These are phyloP conservation scores for Rhipidura dahli DNA, from an alignment of 2,113 vertebrate genomes.

Conservation along the genomic window DNA sequence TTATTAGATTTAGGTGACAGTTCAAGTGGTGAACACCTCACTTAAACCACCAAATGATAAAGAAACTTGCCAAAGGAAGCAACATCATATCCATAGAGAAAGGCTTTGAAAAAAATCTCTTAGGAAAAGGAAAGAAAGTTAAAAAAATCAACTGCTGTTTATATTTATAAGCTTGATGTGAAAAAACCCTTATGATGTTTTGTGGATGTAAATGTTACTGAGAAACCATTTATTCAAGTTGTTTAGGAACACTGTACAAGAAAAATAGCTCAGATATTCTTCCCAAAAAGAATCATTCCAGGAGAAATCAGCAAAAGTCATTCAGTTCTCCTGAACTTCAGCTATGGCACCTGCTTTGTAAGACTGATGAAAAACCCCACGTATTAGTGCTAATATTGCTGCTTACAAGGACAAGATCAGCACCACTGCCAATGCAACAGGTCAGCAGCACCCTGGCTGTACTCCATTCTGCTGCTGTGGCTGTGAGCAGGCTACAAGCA, in stretches of 20 bases:
- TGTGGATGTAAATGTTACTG: neutral
- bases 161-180: neutral
- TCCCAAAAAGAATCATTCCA: neutral
- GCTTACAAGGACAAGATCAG: neutral
- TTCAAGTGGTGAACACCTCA: neutral
- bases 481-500: neutral
- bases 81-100: neutral
- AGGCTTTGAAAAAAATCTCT: neutral
- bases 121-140: neutral
- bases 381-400: neutral
- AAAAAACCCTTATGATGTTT: neutral
- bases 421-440: neutral
- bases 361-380: accelerated
- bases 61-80: neutral
- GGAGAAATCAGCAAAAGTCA: neutral
- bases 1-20: neutral
- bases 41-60: neutral
- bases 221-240: neutral
- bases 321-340: neutral
- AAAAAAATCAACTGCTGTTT: neutral
- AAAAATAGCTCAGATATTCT: neutral
- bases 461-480: neutral
- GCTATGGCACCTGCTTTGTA: neutral
- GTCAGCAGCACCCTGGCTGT: neutral
- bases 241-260: neutral